phyloP scores from a whole-genome alignment of 2,888 invertebrate species.

The Catocala nupta region DNA sequence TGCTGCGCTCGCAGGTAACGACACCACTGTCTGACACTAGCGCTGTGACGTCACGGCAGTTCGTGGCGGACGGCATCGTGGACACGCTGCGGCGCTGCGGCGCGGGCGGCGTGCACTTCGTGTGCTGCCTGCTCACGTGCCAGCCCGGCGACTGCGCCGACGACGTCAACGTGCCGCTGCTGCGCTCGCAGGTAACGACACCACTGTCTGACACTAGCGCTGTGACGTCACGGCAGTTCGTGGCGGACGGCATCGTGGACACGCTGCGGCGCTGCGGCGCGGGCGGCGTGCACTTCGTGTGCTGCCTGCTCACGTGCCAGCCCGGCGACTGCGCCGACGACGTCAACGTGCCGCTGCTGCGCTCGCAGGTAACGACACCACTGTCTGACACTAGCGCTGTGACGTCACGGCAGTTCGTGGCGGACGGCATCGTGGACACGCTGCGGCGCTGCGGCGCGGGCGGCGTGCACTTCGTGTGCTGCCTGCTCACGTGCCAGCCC shows the following conservation, averaged over 20 bases:
- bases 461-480: conserved; percentile 95
- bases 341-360: conserved; percentile 94
- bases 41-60: conserved; percentile 58
- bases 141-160: conserved; percentile 79
- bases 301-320: conserved; percentile 92
- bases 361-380: conserved; percentile 90
- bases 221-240: conserved; percentile 74
- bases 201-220: too few relatives aligned
- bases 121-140: conserved; percentile 93
- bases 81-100: conserved; percentile 95
- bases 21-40: too few relatives aligned
- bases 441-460: conserved; percentile 92
- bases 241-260: conserved; percentile 96
- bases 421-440: conserved; percentile 96
- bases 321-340: conserved; percentile 73
- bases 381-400: too few relatives aligned
- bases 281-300: conserved; percentile 93
- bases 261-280: conserved; percentile 93
- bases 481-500: conserved; percentile 90
- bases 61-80: conserved; percentile 94
- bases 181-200: conserved; percentile 92
- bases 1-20: conserved; percentile 93
- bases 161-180: conserved; percentile 93
- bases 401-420: conserved; percentile 82
- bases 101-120: conserved; percentile 91